Conservation (phyloP, 2,888 invertebrate genomes). For the Drosophila nr. perissopoda region DNA sequence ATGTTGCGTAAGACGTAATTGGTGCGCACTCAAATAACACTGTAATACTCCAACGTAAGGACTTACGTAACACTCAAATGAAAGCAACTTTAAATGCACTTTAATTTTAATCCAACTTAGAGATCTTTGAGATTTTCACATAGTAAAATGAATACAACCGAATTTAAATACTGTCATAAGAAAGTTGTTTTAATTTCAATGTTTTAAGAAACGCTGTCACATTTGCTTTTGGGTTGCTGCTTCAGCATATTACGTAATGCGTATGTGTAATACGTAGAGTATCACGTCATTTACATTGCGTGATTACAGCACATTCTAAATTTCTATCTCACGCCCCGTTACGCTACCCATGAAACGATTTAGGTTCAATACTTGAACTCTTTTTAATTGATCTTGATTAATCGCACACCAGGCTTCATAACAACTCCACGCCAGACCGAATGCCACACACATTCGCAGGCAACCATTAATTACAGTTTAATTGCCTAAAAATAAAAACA, state of each 20-base stretch:
- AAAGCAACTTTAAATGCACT: not conserved
- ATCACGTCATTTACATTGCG: conserved; percentile 42
- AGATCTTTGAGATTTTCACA: not conserved
- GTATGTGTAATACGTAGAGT: conserved; percentile 8
- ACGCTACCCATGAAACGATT: conserved; percentile 56
- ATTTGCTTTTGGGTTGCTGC: not conserved
- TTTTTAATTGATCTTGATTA: conserved; percentile 79
- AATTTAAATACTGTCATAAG: not conserved
- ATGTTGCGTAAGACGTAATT: not conserved
- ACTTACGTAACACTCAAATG: not conserved
- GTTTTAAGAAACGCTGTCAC: not conserved
- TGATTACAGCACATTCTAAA: conserved; percentile 55
- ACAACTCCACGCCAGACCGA: conserved; percentile 39
- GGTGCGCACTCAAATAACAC: not conserved
- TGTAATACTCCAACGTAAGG: not conserved
- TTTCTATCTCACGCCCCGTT: conserved; percentile 62
- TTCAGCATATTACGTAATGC: conserved; percentile 17
- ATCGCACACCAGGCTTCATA: conserved; percentile 67
- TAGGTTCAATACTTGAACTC: conserved; percentile 76
- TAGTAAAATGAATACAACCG: not conserved
- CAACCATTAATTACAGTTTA: conserved; percentile 74
- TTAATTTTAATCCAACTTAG: not conserved
- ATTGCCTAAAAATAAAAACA: conserved; percentile 57
- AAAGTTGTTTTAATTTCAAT: not conserved
- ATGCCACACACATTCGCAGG: conserved; percentile 51